Conservation (phyloP, 1,140 invertebrate genomes). For the Notospermus geniculatus region DNA sequence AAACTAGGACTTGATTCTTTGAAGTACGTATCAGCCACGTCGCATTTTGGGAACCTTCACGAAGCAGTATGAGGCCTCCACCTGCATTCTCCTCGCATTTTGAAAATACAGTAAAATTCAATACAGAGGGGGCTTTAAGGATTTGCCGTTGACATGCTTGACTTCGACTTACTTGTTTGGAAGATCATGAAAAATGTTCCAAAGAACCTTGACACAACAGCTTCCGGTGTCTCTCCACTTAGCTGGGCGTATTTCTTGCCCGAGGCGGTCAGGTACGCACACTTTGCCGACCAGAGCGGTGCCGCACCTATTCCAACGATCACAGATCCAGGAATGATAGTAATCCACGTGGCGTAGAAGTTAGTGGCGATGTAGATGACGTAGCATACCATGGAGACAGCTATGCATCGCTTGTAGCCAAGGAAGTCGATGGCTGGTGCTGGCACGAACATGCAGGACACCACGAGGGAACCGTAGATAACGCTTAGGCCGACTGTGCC, state of each 20-base stretch:
- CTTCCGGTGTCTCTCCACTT: conserved; percentile 70
- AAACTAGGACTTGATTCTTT: too few species aligned
- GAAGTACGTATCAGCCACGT: too few species aligned
- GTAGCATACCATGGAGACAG: conserved; percentile 87
- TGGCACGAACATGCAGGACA: conserved; percentile 91
- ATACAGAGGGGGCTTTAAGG: too few species aligned
- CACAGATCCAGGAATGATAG: conserved; percentile 85
- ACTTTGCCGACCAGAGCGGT: conserved; percentile 95
- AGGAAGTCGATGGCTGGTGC: conserved; percentile 65
- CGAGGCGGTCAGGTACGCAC: conserved; percentile 90
- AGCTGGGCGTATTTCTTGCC: conserved; percentile 69
- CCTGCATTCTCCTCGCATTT: too few species aligned
- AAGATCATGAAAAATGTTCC: conserved; percentile 97
- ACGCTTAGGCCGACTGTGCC: too few species aligned
- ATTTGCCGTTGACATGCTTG: too few species aligned
- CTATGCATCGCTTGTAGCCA: conserved; percentile 93
- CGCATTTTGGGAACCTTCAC: too few species aligned
- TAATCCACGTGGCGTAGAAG: conserved; percentile 73
- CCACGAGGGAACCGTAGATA: conserved; percentile 82
- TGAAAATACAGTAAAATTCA: too few species aligned
- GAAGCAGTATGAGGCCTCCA: too few species aligned
- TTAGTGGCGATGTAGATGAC: conserved; percentile 90
- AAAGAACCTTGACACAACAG: conserved; percentile 91
- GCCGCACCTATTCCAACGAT: conserved; percentile 84
- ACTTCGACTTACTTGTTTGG: conserved; percentile 80